Base-by-base conservation (phyloP, 2,797 vertebrate species). In the Acrocephalus scirpaceus region DNA sequence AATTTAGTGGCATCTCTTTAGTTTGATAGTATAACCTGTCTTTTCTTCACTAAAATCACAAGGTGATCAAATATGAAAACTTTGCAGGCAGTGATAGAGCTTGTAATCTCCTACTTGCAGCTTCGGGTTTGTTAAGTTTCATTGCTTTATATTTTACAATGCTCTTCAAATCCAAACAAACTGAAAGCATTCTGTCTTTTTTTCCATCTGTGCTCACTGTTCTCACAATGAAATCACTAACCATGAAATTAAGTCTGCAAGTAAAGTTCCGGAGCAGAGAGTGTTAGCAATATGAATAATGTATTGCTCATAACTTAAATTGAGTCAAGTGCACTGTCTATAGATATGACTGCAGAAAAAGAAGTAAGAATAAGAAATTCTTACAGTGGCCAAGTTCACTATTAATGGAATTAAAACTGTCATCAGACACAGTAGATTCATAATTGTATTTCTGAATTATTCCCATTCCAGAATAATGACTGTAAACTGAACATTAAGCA, bases 221-320 rank as follows among this genome's bases (percentile, higher is more conserved):
- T 93, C 75, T 85, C 60, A 85, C 80, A 91, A 67, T 67, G 42
- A 96, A 93, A 40, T 88, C 90, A 93, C 57, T 71, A 86, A 87
- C 48, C 64, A 88, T 87, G 76, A 95, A 94, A 96, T 93, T 89
- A 93, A 90, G 44, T 86, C 66, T 90, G 83, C 61, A 79, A 89
- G 61, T 65, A 38, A 83, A 86, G 61, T 93, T 95, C 84, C 11
- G 3, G 75, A 90, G 84, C 48, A 93, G 54, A 96, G 48, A 10
- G 20, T 27, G 22, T 77, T 78, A 91, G 54, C 47, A 72, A 30
- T 67, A 88, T 72, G 81, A 93, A 91, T 91, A 94, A 93, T 51
- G 20, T n/a, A 89, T 86, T 90, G 86, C 69, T 95, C 81, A 72
- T 82, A 89, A 92, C 38, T 95, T 86, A 62, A 75, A 88, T n/a